Evolutionary conservation across 1,140 invertebrate genomes (phyloP), one percentile per base, ranked within the genome.

Genomic region (Heterodera carotae): DNA sequence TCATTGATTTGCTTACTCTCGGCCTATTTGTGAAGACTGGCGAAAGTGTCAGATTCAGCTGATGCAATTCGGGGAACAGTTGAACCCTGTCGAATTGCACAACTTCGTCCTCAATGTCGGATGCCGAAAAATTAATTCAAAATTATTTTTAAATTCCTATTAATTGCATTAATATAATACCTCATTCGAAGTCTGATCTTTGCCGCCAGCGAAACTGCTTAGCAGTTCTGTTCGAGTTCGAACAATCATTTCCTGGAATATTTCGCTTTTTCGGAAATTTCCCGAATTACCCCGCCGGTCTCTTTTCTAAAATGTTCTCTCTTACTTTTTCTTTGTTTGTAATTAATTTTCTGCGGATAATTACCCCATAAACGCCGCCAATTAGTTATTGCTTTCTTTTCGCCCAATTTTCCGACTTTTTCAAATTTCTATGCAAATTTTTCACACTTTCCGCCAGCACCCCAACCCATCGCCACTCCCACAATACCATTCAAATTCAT

Each of bases 171-270:
- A 69, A 31, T 69, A 8, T 25, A 34, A 27, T 34, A n/a, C 62
- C 29, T 66, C 62, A 12, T 29, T 34, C 29, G 22, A 66, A 66
- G 12, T 7, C 29, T 27, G 29, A 12, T 12, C 62, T 18, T 2
- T 6, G 12, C 29, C 25, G 27, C 22, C 15, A 25, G n/a, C 2
- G 5, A 8, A 5, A 2, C 29, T 69, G 2, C 39, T 22, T 5
- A n/a, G 48, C 2, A 25, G 39, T 56, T 81, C 81, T 27, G 59
- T 43, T 75, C 79, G 68, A 18, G 80, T 81, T 59, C 70, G 68
- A 25, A 81, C 81, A 70, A 81, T 80, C 33, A 81, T 66, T 75
- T 81, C 80, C 80, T 81, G 39, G 59, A 64, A 33, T 6, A 29
- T 2, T 76, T 27, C 22, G 18, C 27, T 33, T 34, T 62, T 29